Conservation (phyloP, 2,888 invertebrate genomes). For the Eristalis intricaria region DNA sequence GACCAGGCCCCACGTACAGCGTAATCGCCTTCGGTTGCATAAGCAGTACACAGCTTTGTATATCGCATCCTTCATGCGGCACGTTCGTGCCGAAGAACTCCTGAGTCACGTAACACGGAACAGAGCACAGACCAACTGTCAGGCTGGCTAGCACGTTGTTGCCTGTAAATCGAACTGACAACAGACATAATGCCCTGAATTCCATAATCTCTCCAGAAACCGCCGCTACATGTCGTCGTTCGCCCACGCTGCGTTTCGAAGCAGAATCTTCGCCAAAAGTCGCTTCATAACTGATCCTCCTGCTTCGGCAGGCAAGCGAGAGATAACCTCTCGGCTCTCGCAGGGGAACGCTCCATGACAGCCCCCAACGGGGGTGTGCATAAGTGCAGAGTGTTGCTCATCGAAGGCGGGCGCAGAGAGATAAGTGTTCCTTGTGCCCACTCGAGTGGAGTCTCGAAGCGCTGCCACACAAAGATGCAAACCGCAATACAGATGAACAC, state of each 20-base stretch:
- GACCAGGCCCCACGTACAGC: background rate
- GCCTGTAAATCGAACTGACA: constrained; percentile 61
- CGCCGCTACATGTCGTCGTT: background rate
- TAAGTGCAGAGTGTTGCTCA: background rate
- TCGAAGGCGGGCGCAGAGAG: background rate
- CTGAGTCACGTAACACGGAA: constrained; percentile 1
- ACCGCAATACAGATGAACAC: constrained; percentile 18
- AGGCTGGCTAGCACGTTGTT: constrained; percentile 56
- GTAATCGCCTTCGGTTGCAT: background rate
- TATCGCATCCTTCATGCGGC: background rate
- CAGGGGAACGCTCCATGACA: background rate
- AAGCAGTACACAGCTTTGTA: background rate
- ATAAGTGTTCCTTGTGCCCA: constrained; percentile 11
- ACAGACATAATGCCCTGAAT: constrained; percentile 40
- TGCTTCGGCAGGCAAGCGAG: background rate
- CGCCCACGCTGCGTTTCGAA: background rate
- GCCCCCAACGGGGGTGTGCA: background rate
- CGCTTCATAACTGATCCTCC: background rate
- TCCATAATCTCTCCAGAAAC: constrained; percentile 48
- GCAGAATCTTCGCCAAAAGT: constrained; percentile 1
- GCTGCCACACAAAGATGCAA: constrained; percentile 29
- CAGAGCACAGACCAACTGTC: constrained; percentile 13
- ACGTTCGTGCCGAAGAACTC: constrained; percentile 6
- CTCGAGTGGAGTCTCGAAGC: background rate
- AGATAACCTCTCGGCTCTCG: background rate